Evolutionary conservation across 2,888 invertebrate species (phyloP).

Genomic region (Bombyx huttoni): DNA sequence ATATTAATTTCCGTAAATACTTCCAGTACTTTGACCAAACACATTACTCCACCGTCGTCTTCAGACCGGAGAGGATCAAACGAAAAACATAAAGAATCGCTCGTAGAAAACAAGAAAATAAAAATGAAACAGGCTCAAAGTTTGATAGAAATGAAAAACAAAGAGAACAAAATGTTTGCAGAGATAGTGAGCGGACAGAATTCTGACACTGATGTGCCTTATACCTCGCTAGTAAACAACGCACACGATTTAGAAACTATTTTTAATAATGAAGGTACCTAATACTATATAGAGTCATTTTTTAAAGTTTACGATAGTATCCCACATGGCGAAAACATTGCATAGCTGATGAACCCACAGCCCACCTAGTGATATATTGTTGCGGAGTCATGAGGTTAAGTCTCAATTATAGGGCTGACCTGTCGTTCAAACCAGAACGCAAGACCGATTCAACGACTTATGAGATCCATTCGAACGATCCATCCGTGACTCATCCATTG

Average conservation of each 20-base stretch:
- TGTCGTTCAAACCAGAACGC: too few species aligned
- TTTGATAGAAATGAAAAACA: conserved; percentile 45
- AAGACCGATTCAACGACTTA: too few species aligned
- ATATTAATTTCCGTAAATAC: neutral
- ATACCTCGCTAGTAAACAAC: conserved; percentile 50
- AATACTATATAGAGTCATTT: conserved; percentile 5
- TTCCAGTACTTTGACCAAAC: conserved; percentile 78
- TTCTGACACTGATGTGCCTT: conserved; percentile 58
- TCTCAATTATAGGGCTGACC: too few species aligned
- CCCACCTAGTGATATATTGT: too few species aligned
- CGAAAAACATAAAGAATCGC: conserved; percentile 48
- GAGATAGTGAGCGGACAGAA: conserved; percentile 41
- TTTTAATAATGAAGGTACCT: conserved; percentile 46
- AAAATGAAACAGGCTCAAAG: conserved; percentile 52
- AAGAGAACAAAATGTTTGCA: conserved; percentile 37
- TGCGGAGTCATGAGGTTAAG: too few species aligned
- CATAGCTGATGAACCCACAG: too few species aligned
- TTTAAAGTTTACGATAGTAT: too few species aligned
- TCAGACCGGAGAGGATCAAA: conserved; percentile 39
- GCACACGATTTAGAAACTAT: conserved; percentile 50
- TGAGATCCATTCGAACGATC: too few species aligned
- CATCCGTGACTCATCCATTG: too few species aligned
- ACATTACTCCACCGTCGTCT: conserved; percentile 76
- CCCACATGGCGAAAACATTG: too few species aligned
- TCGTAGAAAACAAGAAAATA: conserved; percentile 50